These are phyloP conservation scores for Helostoma temminkii DNA, from an alignment of 2,797 vertebrate genomes.

Conservation along the genomic window DNA sequence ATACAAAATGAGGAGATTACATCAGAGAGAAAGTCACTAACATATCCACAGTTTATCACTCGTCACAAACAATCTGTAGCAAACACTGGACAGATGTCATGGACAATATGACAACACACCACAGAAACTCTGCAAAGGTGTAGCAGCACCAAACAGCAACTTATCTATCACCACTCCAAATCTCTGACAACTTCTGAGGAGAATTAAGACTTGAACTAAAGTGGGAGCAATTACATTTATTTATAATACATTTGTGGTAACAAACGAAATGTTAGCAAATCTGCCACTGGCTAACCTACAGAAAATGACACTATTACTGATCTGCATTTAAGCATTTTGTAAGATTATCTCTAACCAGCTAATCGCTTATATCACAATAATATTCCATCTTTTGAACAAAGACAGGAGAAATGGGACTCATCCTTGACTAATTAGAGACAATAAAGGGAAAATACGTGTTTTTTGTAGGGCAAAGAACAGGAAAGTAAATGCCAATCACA, in stretches of 20 bases:
- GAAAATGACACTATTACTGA: background rate
- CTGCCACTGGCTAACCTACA: background rate
- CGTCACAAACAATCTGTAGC: background rate
- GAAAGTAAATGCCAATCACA: slow-evolving; percentile 35
- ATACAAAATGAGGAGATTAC: background rate
- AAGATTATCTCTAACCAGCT: background rate
- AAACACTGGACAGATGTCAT: background rate
- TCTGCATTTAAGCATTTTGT: background rate
- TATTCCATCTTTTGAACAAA: too few relatives aligned
- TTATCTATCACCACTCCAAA: background rate
- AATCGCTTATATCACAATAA: too few relatives aligned
- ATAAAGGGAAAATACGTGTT: slow-evolving; percentile 53
- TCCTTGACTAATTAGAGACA: slow-evolving; percentile 68
- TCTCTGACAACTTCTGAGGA: background rate
- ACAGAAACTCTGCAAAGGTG: too few relatives aligned
- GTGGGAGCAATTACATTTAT: background rate
- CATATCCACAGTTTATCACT: background rate
- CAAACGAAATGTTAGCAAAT: background rate
- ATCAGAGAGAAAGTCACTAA: background rate
- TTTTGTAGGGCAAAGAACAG: slow-evolving; percentile 31
- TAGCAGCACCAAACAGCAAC: too few relatives aligned
- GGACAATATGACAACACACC: too few relatives aligned
- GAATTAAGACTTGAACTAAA: background rate
- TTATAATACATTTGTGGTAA: background rate
- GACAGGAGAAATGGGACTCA: slow-evolving; percentile 62